phyloP scores from a whole-genome alignment of 92 coral and sea anemone species.

The Isaurus tuberculatus region DNA sequence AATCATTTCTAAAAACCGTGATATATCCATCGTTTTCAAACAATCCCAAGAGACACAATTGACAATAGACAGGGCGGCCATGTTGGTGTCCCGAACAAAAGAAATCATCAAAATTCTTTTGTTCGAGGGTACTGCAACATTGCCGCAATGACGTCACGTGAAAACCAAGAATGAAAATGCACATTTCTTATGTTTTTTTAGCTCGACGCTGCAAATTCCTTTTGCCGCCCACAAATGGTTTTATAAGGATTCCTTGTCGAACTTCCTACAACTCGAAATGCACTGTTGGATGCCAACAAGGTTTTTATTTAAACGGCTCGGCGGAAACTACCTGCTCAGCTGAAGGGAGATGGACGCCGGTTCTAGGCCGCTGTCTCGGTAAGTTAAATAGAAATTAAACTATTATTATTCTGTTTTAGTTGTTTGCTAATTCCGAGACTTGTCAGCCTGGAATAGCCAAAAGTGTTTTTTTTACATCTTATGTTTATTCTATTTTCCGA shows the following conservation, averaged over 20 bases:
- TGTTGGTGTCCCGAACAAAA: too few species aligned
- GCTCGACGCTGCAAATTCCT: constrained; percentile 65
- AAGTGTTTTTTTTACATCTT: too few species aligned
- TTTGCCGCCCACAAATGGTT: constrained; percentile 71
- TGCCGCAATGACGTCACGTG: neutral
- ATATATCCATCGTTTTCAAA: too few species aligned
- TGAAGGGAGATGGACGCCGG: constrained; percentile 64
- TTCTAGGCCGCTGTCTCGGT: constrained; percentile 63
- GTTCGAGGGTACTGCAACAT: too few species aligned
- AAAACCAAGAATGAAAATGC: too few species aligned
- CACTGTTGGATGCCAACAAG: constrained; percentile 62
- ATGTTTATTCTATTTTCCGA: too few species aligned
- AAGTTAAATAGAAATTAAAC: neutral
- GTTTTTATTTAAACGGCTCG: constrained; percentile 64
- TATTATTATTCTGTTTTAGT: neutral
- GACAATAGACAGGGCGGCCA: too few species aligned
- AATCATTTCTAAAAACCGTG: too few species aligned
- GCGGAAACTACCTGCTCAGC: constrained; percentile 59
- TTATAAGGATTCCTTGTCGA: constrained; percentile 70
- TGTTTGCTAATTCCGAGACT: too few species aligned
- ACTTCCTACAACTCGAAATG: constrained; percentile 70
- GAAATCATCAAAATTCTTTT: too few species aligned
- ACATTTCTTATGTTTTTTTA: neutral
- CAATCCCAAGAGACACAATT: too few species aligned
- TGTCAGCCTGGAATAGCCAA: too few species aligned